Percentiles rank a stretch among this genome's conserved stretches.
Conservation (phyloP, 2,113 vertebrate genomes). For the Carlito syrichta region DNA sequence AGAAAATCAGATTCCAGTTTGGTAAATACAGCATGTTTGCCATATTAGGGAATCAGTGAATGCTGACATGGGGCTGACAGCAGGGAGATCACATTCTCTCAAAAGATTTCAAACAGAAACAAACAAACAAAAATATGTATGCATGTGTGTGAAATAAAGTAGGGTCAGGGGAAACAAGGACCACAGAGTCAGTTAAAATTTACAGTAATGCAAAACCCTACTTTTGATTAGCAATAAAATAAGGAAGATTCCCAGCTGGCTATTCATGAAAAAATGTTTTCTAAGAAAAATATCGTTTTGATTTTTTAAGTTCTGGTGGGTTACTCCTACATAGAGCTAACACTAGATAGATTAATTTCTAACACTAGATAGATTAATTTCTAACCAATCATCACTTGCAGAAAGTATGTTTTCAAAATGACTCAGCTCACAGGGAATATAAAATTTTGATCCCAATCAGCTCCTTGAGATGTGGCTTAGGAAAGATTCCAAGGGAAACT, state of each 20-base stretch:
- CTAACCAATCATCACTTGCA: background rate
- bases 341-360: background rate
- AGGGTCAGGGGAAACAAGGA: background rate
- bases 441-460: background rate
- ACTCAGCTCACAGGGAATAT: background rate
- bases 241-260: background rate
- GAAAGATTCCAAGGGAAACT: background rate
- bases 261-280: background rate
- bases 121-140: background rate
- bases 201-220: background rate
- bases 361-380: background rate
- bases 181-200: background rate
- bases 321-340: background rate
- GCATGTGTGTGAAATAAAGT: background rate
- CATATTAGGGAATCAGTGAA: background rate
- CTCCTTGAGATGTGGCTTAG: background rate
- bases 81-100: background rate
- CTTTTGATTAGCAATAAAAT: slow-evolving; percentile 19
- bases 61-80: background rate
- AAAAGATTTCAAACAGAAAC: slow-evolving; percentile 9
- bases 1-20: background rate
- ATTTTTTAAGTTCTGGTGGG: slow-evolving; percentile 7
- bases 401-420: slow-evolving; percentile 31
- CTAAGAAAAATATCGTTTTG: slow-evolving; percentile 37
- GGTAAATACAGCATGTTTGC: background rate